Conservation (phyloP, 2,797 vertebrate species). For the Cossypha dichroa region DNA sequence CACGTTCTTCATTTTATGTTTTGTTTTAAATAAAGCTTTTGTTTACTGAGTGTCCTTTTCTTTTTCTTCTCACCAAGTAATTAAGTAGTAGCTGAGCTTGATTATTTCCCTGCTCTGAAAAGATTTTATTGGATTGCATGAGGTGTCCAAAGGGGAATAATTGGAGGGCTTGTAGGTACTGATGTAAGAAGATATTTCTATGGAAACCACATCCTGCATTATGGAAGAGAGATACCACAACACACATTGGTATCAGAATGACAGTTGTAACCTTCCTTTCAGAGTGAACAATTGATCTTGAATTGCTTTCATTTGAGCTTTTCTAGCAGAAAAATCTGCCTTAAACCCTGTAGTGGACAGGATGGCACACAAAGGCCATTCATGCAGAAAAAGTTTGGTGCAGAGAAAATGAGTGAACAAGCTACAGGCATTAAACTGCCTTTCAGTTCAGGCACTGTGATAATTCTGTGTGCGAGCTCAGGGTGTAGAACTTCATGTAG, state of each 20-base stretch:
- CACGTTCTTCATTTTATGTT: neutral
- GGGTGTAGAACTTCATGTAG: neutral
- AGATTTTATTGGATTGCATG: neutral
- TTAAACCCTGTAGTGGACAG: neutral
- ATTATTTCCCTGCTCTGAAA: neutral
- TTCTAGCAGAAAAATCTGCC: neutral
- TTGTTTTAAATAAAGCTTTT: conserved; percentile 25
- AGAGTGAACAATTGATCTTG: neutral
- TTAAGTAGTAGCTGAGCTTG: neutral
- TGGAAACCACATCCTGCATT: conserved; percentile 43
- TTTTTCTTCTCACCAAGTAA: neutral
- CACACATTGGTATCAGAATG: neutral
- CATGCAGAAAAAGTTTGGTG: neutral
- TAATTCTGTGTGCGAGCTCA: neutral
- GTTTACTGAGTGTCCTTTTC: neutral
- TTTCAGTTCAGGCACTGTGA: neutral
- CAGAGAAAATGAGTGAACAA: neutral
- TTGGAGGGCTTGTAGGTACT: neutral
- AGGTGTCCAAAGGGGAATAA: neutral
- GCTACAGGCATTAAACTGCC: neutral
- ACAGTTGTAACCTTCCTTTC: conserved; percentile 21
- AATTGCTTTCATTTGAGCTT: conserved; percentile 12
- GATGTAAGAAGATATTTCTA: conserved; percentile 43
- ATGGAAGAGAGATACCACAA: neutral
- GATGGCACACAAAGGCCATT: neutral